Evolutionary conservation across 2,113 vertebrate species (phyloP).

Genomic region (Carassius carassius): DNA sequence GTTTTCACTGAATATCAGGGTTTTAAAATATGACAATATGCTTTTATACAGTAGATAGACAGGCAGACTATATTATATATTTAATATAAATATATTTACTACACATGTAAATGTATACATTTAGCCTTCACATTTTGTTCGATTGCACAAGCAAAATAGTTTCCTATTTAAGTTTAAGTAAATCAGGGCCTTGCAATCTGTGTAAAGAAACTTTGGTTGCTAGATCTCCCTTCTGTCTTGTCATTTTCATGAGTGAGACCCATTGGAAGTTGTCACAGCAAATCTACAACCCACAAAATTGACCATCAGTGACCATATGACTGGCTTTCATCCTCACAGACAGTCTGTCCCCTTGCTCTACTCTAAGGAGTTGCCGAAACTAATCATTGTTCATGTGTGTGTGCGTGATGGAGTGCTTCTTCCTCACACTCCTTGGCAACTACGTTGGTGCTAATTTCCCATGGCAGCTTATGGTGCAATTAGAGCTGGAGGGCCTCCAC

Average conservation of each 20-base stretch:
- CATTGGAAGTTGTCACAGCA: neutral
- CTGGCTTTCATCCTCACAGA: neutral
- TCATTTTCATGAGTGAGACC: neutral
- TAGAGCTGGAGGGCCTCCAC: slow-evolving; percentile 52
- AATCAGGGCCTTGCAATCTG: neutral
- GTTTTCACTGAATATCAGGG: neutral
- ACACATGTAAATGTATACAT: neutral
- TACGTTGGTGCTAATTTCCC: slow-evolving; percentile 59
- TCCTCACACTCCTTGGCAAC: slow-evolving; percentile 29
- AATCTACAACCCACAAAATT: neutral
- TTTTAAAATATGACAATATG: neutral
- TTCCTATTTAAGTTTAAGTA: neutral
- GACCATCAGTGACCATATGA: neutral
- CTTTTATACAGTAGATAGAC: neutral
- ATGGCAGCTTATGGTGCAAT: slow-evolving; percentile 58
- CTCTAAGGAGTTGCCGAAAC: neutral
- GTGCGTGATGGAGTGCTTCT: slow-evolving; percentile 61
- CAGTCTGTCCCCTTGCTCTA: neutral
- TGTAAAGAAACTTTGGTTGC: neutral
- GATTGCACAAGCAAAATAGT: neutral
- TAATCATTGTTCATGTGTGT: neutral
- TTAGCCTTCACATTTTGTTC: neutral
- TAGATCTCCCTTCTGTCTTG: slow-evolving; percentile 9
- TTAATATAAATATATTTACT: neutral
- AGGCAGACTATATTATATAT: neutral